phyloP scores from a whole-genome alignment of 2,797 vertebrate species.

The Manis crassicaudata region DNA sequence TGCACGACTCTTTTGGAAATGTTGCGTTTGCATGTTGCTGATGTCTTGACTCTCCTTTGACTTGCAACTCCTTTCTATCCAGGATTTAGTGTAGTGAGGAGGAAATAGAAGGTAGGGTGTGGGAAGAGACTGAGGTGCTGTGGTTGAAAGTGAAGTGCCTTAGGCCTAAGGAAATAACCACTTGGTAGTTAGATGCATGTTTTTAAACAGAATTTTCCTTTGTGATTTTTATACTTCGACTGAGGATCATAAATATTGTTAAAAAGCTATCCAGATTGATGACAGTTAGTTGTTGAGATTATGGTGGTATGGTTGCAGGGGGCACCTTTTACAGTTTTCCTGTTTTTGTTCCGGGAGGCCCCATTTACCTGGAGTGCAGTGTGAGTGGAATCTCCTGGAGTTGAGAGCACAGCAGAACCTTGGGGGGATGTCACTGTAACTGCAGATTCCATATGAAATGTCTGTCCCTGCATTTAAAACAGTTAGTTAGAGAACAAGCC shows the following conservation, averaged over 20 bases:
- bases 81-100: constrained; percentile 14
- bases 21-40: constrained; percentile 26
- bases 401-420: accelerated
- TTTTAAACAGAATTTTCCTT: background rate
- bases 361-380: background rate
- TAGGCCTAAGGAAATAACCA: background rate
- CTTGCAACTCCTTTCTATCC: constrained; percentile 30
- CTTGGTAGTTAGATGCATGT: background rate
- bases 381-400: background rate
- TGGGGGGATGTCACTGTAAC: background rate
- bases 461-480: background rate
- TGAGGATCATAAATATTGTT: background rate
- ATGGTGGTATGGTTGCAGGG: background rate
- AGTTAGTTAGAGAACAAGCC: background rate
- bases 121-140: background rate
- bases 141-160: background rate
- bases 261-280: background rate
- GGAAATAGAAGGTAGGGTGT: background rate
- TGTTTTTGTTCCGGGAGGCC: background rate
- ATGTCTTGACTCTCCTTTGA: constrained; percentile 35
- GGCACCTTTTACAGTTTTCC: background rate
- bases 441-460: background rate
- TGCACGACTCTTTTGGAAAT: background rate
- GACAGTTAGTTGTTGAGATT: background rate
- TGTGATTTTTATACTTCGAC: background rate